These are phyloP conservation scores for Podocnemis expansa DNA, from an alignment of 2,113 vertebrate species.

Conservation along the genomic window DNA sequence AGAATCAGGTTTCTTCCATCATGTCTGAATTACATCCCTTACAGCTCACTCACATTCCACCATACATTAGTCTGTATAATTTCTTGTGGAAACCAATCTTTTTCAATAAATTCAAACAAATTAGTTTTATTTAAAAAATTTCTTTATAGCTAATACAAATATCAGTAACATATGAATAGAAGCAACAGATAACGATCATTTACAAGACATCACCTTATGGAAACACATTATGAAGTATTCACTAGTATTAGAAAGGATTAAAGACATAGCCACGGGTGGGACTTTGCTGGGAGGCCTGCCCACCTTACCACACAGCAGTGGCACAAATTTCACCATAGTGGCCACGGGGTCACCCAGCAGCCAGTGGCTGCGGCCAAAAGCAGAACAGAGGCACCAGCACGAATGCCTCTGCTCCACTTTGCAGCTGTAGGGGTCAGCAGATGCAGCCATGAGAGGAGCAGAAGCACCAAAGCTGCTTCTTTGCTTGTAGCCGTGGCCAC, in stretches of 20 bases:
- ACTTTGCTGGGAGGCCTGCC: too few relatives aligned
- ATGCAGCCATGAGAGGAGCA: too few relatives aligned
- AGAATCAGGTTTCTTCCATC: not conserved
- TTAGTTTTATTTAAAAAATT: not conserved
- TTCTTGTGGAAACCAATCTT: not conserved
- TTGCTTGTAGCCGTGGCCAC: too few relatives aligned
- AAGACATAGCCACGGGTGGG: too few relatives aligned
- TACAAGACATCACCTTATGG: not conserved
- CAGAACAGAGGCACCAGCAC: too few relatives aligned
- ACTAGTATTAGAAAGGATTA: not conserved
- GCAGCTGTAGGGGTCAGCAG: too few relatives aligned
- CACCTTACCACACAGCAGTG: too few relatives aligned
- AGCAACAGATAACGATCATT: not conserved
- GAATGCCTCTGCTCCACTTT: too few relatives aligned
- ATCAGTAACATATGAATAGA: not conserved
- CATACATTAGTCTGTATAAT: not conserved
- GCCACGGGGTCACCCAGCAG: too few relatives aligned
- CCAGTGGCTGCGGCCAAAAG: too few relatives aligned
- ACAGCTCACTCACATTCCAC: not conserved
- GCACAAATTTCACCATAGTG: too few relatives aligned
- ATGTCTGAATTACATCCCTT: not conserved
- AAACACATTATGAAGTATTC: not conserved
- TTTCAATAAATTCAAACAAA: conserved; percentile 2
- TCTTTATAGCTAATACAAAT: not conserved
- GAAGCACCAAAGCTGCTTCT: too few relatives aligned